A percentile compares a stretch with the other conserved stretches of the same genome.
phyloP scores from a whole-genome alignment of 2,888 invertebrate species.

The Mactromeris polynyma region DNA sequence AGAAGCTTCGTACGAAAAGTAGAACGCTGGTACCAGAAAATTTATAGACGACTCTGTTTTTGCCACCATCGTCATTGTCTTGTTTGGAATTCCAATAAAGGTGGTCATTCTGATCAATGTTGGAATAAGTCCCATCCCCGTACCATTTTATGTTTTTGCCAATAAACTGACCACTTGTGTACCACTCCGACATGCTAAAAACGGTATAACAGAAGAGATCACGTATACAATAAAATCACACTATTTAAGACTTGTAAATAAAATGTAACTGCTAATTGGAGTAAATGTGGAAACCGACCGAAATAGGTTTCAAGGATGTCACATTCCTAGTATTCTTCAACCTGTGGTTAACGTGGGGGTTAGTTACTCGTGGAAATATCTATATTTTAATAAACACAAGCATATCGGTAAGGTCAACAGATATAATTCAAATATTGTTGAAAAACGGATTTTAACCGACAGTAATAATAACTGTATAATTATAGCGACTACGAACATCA shows the following conservation, averaged over 20 bases:
- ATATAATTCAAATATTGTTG: too few species aligned
- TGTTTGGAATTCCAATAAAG: constrained; percentile 34
- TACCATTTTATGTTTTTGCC: constrained; percentile 45
- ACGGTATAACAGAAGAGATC: neutral
- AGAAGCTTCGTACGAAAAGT: neutral
- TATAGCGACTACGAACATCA: too few species aligned
- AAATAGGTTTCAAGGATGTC: neutral
- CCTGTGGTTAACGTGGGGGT: too few species aligned
- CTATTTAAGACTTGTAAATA: neutral
- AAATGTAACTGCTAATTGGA: neutral
- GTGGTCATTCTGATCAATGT: neutral
- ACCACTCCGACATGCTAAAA: constrained; percentile 44
- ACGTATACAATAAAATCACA: neutral
- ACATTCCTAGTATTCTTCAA: too few species aligned
- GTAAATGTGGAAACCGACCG: neutral
- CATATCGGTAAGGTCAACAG: too few species aligned
- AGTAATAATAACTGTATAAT: too few species aligned
- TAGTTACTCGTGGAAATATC: too few species aligned
- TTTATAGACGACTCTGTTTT: constrained; percentile 39
- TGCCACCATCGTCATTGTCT: neutral
- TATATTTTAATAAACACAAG: too few species aligned
- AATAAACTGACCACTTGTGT: constrained; percentile 46
- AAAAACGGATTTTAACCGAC: too few species aligned
- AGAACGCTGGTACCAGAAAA: constrained; percentile 31
- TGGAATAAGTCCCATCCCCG: constrained; percentile 54